Evolutionary conservation across 2,113 vertebrate genomes (phyloP), one percentile per base, ranked within the genome.

Genomic region (Chauna torquata): DNA sequence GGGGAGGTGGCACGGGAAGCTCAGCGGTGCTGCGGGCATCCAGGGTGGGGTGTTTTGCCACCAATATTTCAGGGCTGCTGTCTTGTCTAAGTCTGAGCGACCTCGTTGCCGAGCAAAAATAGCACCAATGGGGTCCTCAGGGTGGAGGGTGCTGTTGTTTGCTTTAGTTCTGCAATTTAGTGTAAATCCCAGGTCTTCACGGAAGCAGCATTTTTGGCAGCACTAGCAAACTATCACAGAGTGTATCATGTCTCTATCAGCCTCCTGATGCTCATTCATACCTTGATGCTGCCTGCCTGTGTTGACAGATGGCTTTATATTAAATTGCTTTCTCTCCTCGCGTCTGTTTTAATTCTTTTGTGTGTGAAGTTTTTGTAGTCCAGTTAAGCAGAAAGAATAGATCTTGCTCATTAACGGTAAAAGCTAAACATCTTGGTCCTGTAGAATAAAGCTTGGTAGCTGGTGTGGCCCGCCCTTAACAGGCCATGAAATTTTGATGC

Each of bases 1-100:
- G 1, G 20, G 20, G 1, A 6, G 68, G 54, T 32, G 69, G 34
- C 2, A 0, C 1, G 0, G 64, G 49, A 17, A 86, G 55, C 54
- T 82, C 58, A 83, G 83, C 0, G 2, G 71, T 12, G 47, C 45
- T 0, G 3, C 10, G 40, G 59, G 44, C 44, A 19, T 11, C 59
- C 65, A 77, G 88, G 55, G 81, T 76, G 72, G 47, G 49, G 42
- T 2, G 0, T 49, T 70, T 66, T 55, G 70, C 27, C 91, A 80
- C 89, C 78, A 44, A 72, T 88, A 44, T 91, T 95, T 84, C 61
- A 0, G 9, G 11, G 72, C 80, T 54, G 57, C 90, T 87, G 77
- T 81, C 52, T 52, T 17, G 25, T 0, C 40, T 27, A 0, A 68
- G 30, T 27, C 12, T 57, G 0, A 77, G 82, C 1, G 19, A 10